Evolutionary conservation across 2,888 invertebrate genomes (phyloP), one percentile per base, ranked within the genome.

Genomic region (Nymphalis c-album): DNA sequence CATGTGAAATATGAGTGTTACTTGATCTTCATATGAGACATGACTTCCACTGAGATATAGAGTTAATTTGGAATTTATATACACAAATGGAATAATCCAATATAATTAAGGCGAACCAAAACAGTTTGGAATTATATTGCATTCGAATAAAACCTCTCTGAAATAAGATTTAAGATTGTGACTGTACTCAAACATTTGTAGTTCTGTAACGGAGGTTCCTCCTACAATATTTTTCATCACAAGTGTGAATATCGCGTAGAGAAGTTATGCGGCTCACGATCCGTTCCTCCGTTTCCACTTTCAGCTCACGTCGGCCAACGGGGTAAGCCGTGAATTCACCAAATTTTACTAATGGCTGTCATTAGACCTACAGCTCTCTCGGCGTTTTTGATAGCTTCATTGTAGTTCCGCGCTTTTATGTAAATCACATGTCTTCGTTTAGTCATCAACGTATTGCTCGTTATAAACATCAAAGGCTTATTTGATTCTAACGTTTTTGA

Each of bases 261-360:
- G 18, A 20, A 17, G 55, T 46, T 61, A 61, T 66, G 65, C 65
- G 18, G 22, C 55, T 66, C 65, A 66, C 65, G 60, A 61, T 57
- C 60, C 46, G 20, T 40, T 31, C 18, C 35, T 17, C 20, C 18
- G 18, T 47, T 66, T 57, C 20, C 48, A 57, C 53, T 61, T 61
- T 60, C 65, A 16, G 55, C 60, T 66, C 66, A 66, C 66, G 66
- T 66, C 60, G 35, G 16, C 35, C 60, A 66, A 66, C 65, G 65
- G 60, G 65, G 65, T 66, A 66, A 60, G 35, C 65, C 53, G 60
- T 55, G 61, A 60, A 66, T 66, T 66, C 55, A 47, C 60, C 48
- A 48, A 66, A 66, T 61, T 66, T 66, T 61, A 46, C 66, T 61
- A 61, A 61, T 66, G 60, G 55, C 35, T 53, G 55, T 61, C 61